These are phyloP conservation scores for Ostrea edulis DNA, from an alignment of 1,140 invertebrate species.

Conservation along the genomic window DNA sequence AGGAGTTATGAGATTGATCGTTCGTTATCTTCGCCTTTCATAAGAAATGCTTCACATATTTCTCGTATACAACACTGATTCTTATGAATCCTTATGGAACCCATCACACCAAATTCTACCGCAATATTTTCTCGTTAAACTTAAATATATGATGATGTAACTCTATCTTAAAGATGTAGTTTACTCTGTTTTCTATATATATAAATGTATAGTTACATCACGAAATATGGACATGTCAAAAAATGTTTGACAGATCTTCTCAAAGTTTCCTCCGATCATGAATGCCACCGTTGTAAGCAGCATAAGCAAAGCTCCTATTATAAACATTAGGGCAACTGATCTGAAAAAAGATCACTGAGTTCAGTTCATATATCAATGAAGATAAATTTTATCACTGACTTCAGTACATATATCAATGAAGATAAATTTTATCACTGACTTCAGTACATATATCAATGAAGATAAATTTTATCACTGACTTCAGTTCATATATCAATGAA, in stretches of 20 bases:
- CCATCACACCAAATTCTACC: too few species aligned
- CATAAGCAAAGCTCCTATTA: slow-evolving; percentile 49
- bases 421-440: neutral
- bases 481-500: too few species aligned
- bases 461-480: neutral
- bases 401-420: too few species aligned
- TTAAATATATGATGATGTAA: neutral
- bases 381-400: neutral
- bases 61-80: too few species aligned
- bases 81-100: too few species aligned
- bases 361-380: too few species aligned
- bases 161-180: neutral
- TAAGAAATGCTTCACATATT: too few species aligned
- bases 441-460: too few species aligned
- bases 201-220: slow-evolving; percentile 42
- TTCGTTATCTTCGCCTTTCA: too few species aligned
- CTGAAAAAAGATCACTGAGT: slow-evolving; percentile 16
- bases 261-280: slow-evolving; percentile 56
- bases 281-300: slow-evolving; percentile 51
- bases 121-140: too few species aligned
- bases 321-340: slow-evolving; percentile 49
- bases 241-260: slow-evolving; percentile 56
- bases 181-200: neutral
- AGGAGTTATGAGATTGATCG: too few species aligned
- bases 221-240: slow-evolving; percentile 51